Evolutionary conservation across 2,888 invertebrate genomes (phyloP).

Genomic region (Ditula angustiorana): DNA sequence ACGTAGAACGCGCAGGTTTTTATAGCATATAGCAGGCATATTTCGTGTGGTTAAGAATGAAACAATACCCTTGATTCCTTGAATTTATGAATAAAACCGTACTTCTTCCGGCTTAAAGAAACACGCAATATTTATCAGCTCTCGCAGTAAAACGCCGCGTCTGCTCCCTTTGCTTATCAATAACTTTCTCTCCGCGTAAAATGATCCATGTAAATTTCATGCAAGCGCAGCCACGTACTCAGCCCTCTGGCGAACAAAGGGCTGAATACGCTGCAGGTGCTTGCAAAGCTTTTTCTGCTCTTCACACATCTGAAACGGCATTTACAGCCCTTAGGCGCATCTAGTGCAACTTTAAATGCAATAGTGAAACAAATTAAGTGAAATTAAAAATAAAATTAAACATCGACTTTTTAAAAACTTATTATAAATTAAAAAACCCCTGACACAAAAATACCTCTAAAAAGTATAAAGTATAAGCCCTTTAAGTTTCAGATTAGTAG

Average conservation of each 20-base stretch:
- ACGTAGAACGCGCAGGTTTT: no score
- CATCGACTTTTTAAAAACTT: no score
- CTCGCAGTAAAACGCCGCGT: neutral
- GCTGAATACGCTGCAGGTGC: conserved; percentile 65
- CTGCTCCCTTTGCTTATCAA: conserved; percentile 19
- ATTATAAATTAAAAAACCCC: no score
- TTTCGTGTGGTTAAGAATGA: no score
- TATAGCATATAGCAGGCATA: no score
- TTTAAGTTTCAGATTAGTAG: no score
- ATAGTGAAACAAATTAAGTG: neutral
- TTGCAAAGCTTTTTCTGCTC: conserved; percentile 64
- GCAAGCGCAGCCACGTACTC: conserved; percentile 50
- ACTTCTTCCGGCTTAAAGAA: neutral
- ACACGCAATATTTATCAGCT: conserved; percentile 10
- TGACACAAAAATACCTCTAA: no score
- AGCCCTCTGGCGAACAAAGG: conserved; percentile 65
- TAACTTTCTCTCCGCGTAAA: conserved; percentile 6
- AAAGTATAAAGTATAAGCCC: no score
- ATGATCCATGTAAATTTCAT: conserved; percentile 44
- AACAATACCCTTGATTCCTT: neutral
- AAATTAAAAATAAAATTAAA: conserved; percentile 41
- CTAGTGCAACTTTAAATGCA: conserved; percentile 52
- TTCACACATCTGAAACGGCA: conserved; percentile 65
- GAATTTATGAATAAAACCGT: neutral
- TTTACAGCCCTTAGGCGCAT: conserved; percentile 62